Base-by-base conservation (phyloP, 2,888 invertebrate genomes). In the Meganola albula region DNA sequence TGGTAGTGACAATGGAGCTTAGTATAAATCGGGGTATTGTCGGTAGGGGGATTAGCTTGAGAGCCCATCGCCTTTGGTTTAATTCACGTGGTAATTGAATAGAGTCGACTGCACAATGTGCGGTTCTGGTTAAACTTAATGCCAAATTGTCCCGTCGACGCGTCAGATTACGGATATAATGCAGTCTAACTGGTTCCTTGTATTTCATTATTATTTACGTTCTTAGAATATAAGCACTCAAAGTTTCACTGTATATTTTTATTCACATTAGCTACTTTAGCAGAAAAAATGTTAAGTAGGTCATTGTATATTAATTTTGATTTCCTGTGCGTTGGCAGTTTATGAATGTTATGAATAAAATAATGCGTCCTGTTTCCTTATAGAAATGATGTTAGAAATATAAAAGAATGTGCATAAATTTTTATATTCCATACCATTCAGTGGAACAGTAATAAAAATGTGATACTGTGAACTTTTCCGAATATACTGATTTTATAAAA, bases 1-100 rank as follows among this genome's bases (percentile, higher is more conserved):
- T 76, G 70, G 54, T 46, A 52, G 58, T 65, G 65, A 84, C 84
- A 84, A 85, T 75, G 60, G 76, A 61, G 63, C 65, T 69, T 70
- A 66, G 65, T 67, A 66, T 74, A 75, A 78, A 74, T 75, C 76
- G 59, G 53, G 53, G 62, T 52, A 72, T 85, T 84, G 80, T 83
- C 66, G 61, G 53, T 47, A 37, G 50, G 62, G 63, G 53, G 83
- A 84, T 84, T 83, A 84, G 78, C 73, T 63, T 58, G 65, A 74
- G 75, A 67, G 67, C 62, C 44, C 54, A 41, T 50, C 49, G 61
- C 63, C 48, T 63, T 62, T 59, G 65, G 64, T 63, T 65, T 65
- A 69, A 53, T 56, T 69, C 65, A 69, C 58, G 63, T 65, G 37
- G 68, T 72, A 71, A 78, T 70, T 73, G 75, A 77, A 77, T 64